Percentiles rank a stretch among this genome's conserved stretches.
These are phyloP conservation scores for Anguilla marmorata DNA, from an alignment of 2,797 vertebrate genomes.

Conservation along the genomic window DNA sequence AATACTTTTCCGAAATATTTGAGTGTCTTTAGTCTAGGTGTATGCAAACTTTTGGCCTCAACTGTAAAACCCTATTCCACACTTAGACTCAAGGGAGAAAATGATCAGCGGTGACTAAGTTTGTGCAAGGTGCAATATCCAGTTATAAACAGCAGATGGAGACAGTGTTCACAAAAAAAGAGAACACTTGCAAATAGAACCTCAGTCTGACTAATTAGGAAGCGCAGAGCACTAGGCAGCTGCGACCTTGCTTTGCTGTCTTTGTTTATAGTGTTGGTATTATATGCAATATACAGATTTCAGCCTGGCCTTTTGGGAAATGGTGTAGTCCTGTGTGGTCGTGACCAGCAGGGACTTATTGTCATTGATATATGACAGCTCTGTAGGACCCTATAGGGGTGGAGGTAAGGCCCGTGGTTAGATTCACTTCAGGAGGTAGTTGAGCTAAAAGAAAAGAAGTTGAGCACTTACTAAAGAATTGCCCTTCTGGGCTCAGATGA, in stretches of 20 bases:
- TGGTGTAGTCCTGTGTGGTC: background rate
- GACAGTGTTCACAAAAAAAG: slow-evolving; percentile 7
- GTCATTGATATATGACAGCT: background rate
- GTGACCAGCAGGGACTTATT: background rate
- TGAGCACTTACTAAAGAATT: background rate
- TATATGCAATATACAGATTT: background rate
- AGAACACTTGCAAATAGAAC: background rate
- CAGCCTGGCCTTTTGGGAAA: background rate
- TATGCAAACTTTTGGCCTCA: too few relatives aligned
- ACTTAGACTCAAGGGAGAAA: background rate
- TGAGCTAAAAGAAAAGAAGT: too few relatives aligned
- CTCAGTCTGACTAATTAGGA: background rate
- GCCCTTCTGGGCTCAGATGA: background rate
- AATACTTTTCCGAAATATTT: too few relatives aligned
- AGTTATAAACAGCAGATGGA: slow-evolving; percentile 27
- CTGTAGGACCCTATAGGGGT: background rate
- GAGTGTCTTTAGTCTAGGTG: too few relatives aligned
- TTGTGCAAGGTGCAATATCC: background rate
- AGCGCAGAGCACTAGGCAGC: too few relatives aligned
- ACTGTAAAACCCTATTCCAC: background rate
- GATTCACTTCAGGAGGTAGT: too few relatives aligned
- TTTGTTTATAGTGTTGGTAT: background rate
- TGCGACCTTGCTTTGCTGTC: background rate
- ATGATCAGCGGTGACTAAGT: background rate
- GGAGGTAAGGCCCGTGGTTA: background rate